These are phyloP conservation scores for Bombus confusus DNA, from an alignment of 1,140 invertebrate genomes.

Conservation along the genomic window DNA sequence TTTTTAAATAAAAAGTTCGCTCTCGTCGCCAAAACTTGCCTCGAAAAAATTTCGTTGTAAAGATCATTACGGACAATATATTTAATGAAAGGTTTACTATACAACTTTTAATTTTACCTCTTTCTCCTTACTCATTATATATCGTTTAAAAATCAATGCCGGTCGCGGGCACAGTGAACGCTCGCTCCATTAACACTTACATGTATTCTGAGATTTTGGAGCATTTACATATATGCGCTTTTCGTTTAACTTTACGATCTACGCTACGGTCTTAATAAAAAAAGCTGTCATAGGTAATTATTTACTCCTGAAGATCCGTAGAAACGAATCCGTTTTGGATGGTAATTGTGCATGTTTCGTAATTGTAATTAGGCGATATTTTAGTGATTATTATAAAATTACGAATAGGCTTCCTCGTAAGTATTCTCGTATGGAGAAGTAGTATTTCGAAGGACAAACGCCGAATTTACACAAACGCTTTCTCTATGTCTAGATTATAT, in stretches of 20 bases:
- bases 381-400: slow-evolving; percentile 78
- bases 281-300: slow-evolving; percentile 67
- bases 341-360: slow-evolving; percentile 72
- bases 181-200: slow-evolving; percentile 71
- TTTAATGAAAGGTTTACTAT: slow-evolving; percentile 79
- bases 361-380: slow-evolving; percentile 76
- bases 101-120: slow-evolving; percentile 79
- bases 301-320: slow-evolving; percentile 75
- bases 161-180: slow-evolving; percentile 67
- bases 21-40: slow-evolving; percentile 72
- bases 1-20: slow-evolving; percentile 70
- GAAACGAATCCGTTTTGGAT: slow-evolving; percentile 75
- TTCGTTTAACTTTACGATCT: slow-evolving; percentile 72
- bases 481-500: slow-evolving; percentile 79
- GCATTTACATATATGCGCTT: slow-evolving; percentile 71
- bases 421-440: slow-evolving; percentile 71
- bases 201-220: slow-evolving; percentile 72
- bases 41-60: slow-evolving; percentile 80
- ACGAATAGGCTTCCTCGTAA: slow-evolving; percentile 74
- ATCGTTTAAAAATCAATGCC: slow-evolving; percentile 78
- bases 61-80: slow-evolving; percentile 78
- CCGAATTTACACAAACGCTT: slow-evolving; percentile 79
- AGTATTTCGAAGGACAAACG: slow-evolving; percentile 74
- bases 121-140: slow-evolving; percentile 72
- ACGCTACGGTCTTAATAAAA: slow-evolving; percentile 77